These are phyloP conservation scores for Mya arenaria DNA, from an alignment of 1,140 invertebrate species.

Conservation along the genomic window DNA sequence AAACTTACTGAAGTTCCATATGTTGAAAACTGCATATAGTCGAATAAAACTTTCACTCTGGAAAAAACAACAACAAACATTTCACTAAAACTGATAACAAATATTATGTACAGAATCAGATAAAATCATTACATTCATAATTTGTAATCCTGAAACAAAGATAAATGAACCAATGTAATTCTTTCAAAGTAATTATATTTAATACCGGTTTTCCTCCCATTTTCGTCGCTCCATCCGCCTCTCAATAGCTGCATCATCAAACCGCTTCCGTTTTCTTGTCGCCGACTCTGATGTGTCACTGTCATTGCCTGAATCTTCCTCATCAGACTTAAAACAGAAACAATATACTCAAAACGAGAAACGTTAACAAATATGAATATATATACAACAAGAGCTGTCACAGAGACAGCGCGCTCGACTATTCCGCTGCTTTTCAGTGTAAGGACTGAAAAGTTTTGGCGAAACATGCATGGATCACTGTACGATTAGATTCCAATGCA, in stretches of 20 bases:
- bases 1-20: slow-evolving; percentile 90
- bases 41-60: slow-evolving; percentile 91
- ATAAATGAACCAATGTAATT: too few species aligned
- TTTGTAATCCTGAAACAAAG: not conserved
- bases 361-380: too few species aligned
- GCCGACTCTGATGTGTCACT: slow-evolving; percentile 71
- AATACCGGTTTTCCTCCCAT: slow-evolving; percentile 89
- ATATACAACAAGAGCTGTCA: too few species aligned
- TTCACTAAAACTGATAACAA: not conserved
- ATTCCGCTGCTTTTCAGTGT: too few species aligned
- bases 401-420: too few species aligned
- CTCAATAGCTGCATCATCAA: slow-evolving; percentile 88
- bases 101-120: not conserved
- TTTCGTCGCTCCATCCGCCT: slow-evolving; percentile 87
- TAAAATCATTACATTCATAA: not conserved
- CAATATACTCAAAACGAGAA: too few species aligned
- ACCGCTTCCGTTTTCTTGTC: slow-evolving; percentile 84
- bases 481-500: too few species aligned
- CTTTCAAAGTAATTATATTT: too few species aligned
- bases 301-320: slow-evolving; percentile 77
- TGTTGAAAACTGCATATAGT: slow-evolving; percentile 95
- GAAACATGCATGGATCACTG: too few species aligned
- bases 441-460: too few species aligned
- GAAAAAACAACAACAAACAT: slow-evolving; percentile 54
- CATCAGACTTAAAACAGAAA: too few species aligned